Evolutionary conservation across 2,113 vertebrate genomes (phyloP), one percentile per base, ranked within the genome.

Genomic region (Pygoscelis antarcticus): DNA sequence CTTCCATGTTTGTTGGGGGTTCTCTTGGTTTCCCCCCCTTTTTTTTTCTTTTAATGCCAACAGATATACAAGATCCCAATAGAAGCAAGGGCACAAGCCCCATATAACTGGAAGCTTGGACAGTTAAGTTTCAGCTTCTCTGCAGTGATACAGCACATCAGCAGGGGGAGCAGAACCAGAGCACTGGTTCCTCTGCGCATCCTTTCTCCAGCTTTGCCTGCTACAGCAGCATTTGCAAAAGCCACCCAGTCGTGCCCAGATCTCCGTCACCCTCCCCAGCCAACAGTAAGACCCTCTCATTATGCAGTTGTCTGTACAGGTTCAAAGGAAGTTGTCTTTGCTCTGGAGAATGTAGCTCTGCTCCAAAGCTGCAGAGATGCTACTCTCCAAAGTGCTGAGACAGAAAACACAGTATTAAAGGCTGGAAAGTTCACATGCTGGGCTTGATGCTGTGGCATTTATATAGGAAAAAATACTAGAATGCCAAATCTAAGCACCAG

Each of bases 141-240:
- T 85, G 93, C 78, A 88, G 36, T 46, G 58, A 58, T 66, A 22
- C 19, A 85, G 68, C 46, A 51, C 30, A 88, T 65, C 95, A 93
- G 94, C 78, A 96, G 94, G 70, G 83, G 94, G 95, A 91, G 91
- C 82, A 85, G 62, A 62, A 57, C 42, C 61, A 32, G 52, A 79
- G 61, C 57, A 27, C 19, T 2, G 21, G 19, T 5, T 62, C 51
- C 57, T 64, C 14, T 11, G 2, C 0, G 0, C 36, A 36, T 42
- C 58, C 60, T 38, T 79, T 18, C 64, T 61, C 47, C 72, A 82
- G 77, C 20, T 76, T 60, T 30, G 30, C 26, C 52, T 8, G 4
- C 0, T 2, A 27, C 27, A 62, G 17, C 19, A 60, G n/a, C 3
- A 0, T 32, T 26, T 11, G 23, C 40, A 93, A 1, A 87, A 81